Percentiles rank a stretch among this genome's conserved stretches.
phyloP scores from a whole-genome alignment of 2,888 invertebrate genomes.

The Panorpa germanica region DNA sequence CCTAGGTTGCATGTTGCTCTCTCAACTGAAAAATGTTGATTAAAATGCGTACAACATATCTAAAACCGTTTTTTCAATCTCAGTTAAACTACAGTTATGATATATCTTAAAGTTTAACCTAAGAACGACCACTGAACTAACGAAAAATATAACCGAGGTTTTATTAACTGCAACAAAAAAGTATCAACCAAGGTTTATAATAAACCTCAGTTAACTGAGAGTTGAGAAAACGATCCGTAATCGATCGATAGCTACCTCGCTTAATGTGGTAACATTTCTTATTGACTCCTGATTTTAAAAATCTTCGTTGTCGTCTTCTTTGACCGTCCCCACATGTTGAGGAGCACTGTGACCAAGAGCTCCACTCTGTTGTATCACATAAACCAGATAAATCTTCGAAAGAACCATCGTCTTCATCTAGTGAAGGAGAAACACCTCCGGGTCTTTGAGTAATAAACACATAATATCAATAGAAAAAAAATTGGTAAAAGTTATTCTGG shows the following conservation, averaged over 20 bases:
- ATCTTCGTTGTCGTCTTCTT: constrained; percentile 53
- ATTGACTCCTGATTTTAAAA: constrained; percentile 51
- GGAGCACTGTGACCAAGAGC: constrained; percentile 70
- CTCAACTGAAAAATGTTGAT: constrained; percentile 33
- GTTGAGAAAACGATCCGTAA: too few relatives aligned
- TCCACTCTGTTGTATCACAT: constrained; percentile 60
- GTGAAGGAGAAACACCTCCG: constrained; percentile 1
- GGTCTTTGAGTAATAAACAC: too few relatives aligned
- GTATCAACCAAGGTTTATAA: constrained; percentile 8
- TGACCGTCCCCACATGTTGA: constrained; percentile 67
- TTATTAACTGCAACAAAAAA: not conserved
- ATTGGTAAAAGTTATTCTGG: too few relatives aligned
- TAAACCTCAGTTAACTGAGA: too few relatives aligned
- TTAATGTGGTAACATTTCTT: constrained; percentile 66
- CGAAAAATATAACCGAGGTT: not conserved
- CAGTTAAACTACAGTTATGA: too few relatives aligned
- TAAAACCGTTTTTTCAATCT: too few relatives aligned
- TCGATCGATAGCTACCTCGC: too few relatives aligned
- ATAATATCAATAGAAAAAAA: too few relatives aligned
- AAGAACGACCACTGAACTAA: constrained; percentile 5
- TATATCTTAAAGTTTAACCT: too few relatives aligned
- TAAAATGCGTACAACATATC: too few relatives aligned
- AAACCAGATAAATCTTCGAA: too few relatives aligned
- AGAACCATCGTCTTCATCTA: too few relatives aligned
- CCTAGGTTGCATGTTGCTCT: constrained; percentile 64